phyloP scores from a whole-genome alignment of 2,113 vertebrate genomes.

The Chlorocebus sabaeus region DNA sequence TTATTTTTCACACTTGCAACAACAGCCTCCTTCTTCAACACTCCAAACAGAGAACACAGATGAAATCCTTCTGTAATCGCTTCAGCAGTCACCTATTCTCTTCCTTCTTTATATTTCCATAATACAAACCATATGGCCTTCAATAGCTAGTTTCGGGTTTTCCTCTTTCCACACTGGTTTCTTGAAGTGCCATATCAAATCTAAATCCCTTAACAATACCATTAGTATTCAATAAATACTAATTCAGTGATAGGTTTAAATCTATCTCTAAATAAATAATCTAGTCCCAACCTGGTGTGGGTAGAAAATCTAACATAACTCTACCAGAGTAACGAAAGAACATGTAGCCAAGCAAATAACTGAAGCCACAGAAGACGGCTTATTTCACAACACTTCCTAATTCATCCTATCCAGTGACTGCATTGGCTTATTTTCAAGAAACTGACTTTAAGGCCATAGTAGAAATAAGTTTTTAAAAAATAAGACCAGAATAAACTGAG shows the following conservation, averaged over 20 bases:
- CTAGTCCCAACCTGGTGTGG: not conserved
- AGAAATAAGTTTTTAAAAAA: not conserved
- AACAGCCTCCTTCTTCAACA: not conserved
- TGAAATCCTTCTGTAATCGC: not conserved
- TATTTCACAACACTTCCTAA: not conserved
- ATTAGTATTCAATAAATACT: not conserved
- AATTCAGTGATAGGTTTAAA: not conserved
- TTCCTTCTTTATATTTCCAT: not conserved
- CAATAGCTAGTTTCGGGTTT: not conserved
- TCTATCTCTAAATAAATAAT: not conserved
- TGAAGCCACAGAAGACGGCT: not conserved
- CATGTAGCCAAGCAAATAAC: not conserved
- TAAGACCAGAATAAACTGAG: not conserved
- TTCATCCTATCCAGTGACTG: not conserved
- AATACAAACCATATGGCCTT: not conserved
- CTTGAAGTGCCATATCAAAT: not conserved
- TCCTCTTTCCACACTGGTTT: not conserved
- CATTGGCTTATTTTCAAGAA: not conserved
- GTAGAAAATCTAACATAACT: not conserved
- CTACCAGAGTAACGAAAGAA: not conserved
- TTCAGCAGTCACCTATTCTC: not conserved
- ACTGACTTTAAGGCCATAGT: not conserved
- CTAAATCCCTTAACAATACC: not conserved
- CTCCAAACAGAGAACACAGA: not conserved
- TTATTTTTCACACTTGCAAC: not conserved